Percentiles rank a stretch among this genome's conserved stretches.
These are phyloP conservation scores for Pollenia labialis DNA, from an alignment of 2,888 invertebrate species.

Conservation along the genomic window DNA sequence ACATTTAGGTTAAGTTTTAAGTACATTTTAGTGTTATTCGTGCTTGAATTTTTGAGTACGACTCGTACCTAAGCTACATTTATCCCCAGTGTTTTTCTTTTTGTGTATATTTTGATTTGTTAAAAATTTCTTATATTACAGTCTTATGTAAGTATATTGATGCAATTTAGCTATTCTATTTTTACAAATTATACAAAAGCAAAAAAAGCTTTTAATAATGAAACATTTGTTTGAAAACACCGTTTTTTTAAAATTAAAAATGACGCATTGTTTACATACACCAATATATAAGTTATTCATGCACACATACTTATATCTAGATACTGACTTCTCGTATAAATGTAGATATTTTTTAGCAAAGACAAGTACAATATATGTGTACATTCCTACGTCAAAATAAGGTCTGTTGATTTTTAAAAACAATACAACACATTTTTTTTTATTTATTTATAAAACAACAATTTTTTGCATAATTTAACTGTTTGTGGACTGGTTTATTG, in stretches of 20 bases:
- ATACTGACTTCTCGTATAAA: neutral
- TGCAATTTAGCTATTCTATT: neutral
- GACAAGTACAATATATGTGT: constrained; percentile 13
- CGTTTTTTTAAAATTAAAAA: constrained; percentile 24
- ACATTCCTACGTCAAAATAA: constrained; percentile 48
- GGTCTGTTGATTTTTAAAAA: constrained; percentile 54
- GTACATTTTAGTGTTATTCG: too few species aligned
- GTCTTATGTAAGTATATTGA: neutral
- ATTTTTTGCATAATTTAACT: constrained; percentile 58
- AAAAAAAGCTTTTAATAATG: constrained; percentile 38
- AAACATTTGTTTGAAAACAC: constrained; percentile 45
- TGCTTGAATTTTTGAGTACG: too few species aligned
- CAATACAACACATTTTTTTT: constrained; percentile 28
- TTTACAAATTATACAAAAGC: neutral
- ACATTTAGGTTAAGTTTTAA: too few species aligned
- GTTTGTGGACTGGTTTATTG: constrained; percentile 28
- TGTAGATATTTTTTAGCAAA: neutral
- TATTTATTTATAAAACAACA: constrained; percentile 11
- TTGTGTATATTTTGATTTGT: too few species aligned
- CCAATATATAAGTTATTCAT: constrained; percentile 9
- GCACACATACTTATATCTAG: neutral
- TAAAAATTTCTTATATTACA: too few species aligned
- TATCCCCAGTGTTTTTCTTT: too few species aligned
- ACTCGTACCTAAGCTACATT: too few species aligned
- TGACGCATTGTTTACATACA: constrained; percentile 52